Conservation (phyloP, 2,113 vertebrate species). For the Pteronura brasiliensis region DNA sequence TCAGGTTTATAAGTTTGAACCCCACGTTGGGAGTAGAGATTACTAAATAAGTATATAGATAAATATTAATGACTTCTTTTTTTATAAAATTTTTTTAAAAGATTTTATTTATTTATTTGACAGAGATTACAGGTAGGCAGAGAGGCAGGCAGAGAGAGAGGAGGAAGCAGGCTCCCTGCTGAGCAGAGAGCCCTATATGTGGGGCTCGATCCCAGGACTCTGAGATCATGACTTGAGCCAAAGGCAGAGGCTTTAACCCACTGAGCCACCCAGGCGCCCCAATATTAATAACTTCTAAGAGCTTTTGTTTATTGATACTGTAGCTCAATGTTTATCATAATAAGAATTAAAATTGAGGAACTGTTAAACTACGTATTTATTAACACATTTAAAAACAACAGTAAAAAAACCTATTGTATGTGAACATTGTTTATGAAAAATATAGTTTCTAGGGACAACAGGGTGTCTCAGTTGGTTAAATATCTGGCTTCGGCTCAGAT, state of each 20-base stretch:
- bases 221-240: too few species aligned
- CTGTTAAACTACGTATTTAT: neutral
- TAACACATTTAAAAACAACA: neutral
- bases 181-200: too few species aligned
- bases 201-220: too few species aligned
- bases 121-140: too few species aligned
- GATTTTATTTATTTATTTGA: too few species aligned
- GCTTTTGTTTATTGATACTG: neutral
- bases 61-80: neutral
- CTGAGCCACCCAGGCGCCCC: too few species aligned
- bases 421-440: neutral
- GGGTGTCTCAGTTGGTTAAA: too few species aligned
- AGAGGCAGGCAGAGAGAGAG: too few species aligned
- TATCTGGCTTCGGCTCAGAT: too few species aligned
- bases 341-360: constrained; percentile 9
- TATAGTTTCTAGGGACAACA: neutral
- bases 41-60: neutral
- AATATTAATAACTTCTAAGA: neutral
- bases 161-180: too few species aligned
- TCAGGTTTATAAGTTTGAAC: neutral
- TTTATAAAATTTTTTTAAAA: too few species aligned
- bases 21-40: neutral
- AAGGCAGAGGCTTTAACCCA: too few species aligned
- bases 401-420: neutral
- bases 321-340: neutral